These are phyloP conservation scores for Phrynocephalus vlangalii DNA, from an alignment of 2,797 vertebrate genomes.

Conservation along the genomic window DNA sequence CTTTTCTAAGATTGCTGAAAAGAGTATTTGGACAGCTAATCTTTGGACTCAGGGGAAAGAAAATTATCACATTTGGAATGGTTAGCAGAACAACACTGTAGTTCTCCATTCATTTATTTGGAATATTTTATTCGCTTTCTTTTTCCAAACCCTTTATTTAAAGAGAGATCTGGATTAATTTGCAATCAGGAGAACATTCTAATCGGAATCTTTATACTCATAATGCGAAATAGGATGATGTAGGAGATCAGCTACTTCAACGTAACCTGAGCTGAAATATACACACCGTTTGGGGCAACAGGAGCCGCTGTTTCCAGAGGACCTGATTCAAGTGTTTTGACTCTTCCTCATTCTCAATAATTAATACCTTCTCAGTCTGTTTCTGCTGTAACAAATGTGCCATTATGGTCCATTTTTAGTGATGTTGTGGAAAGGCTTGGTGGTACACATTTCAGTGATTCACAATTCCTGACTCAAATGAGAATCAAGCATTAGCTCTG, in stretches of 20 bases:
- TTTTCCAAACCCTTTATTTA: not conserved
- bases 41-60: not conserved
- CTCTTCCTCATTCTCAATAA: not conserved
- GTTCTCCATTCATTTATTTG: not conserved
- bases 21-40: conserved; percentile 11
- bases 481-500: no score
- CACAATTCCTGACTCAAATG: not conserved
- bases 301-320: not conserved
- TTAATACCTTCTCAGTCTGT: not conserved
- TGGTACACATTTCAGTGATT: not conserved
- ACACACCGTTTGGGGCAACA: not conserved
- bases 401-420: not conserved
- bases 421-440: not conserved
- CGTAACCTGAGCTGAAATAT: not conserved
- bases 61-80: not conserved
- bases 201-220: not conserved
- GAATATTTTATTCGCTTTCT: conserved; percentile 1
- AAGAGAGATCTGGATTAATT: not conserved
- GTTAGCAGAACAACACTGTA: conserved; percentile 4
- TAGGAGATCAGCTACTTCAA: not conserved
- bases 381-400: not conserved
- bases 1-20: not conserved
- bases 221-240: not conserved
- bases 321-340: not conserved
- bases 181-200: not conserved